Conservation (phyloP, 2,113 vertebrate species). For the Hepsetus odoe region DNA sequence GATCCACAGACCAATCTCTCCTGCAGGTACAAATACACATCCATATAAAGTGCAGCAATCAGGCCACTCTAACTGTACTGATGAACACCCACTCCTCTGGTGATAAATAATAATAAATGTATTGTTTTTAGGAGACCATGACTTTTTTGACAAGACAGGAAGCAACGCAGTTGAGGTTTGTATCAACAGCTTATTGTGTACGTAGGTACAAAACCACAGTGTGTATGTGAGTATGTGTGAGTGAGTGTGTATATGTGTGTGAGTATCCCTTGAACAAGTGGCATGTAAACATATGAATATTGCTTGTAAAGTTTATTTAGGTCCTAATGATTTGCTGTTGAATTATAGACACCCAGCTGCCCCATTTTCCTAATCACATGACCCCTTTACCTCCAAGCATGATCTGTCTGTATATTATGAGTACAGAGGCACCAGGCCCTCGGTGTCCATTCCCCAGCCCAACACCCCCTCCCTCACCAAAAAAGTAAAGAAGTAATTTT, state of each 20-base stretch:
- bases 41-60: constrained; percentile 17
- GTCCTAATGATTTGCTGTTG: constrained; percentile 23
- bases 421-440: constrained; percentile 43
- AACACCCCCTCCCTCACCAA: not conserved
- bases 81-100: not conserved
- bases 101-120: constrained; percentile 18
- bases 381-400: constrained; percentile 4
- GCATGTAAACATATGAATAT: constrained; percentile 6
- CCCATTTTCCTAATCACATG: not conserved
- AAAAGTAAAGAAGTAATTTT: not conserved
- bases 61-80: not conserved
- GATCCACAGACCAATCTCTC: constrained; percentile 83
- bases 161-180: constrained; percentile 97
- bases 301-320: not conserved
- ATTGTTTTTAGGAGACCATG: constrained; percentile 85
- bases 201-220: not conserved
- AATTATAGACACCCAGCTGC: constrained; percentile 8
- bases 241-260: not conserved
- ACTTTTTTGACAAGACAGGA: constrained; percentile 83
- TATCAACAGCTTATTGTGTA: constrained; percentile 57
- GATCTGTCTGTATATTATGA: constrained; percentile 13
- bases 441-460: constrained; percentile 34
- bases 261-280: not conserved
- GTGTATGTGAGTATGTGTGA: constrained; percentile 2
- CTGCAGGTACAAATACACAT: constrained; percentile 79